Percentiles rank a stretch among this genome's conserved stretches.
Conservation (phyloP, 2,888 invertebrate genomes). For the Heliconius charithonia region DNA sequence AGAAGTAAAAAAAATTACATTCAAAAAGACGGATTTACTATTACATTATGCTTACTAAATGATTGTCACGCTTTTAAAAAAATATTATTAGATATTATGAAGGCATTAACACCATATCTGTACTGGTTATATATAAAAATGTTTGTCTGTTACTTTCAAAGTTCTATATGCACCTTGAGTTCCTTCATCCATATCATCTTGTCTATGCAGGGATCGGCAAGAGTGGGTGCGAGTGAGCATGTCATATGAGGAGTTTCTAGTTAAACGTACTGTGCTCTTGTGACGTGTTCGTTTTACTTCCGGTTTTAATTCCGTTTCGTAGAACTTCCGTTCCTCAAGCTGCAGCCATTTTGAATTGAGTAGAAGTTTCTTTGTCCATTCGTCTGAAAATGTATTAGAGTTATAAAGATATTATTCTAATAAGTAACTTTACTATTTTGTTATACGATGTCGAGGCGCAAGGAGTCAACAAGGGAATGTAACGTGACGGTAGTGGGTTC, state of each 20-base stretch:
- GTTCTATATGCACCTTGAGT: constrained; percentile 74
- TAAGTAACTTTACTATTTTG: too few relatives aligned
- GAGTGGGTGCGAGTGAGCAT: constrained; percentile 74
- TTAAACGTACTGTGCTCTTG: constrained; percentile 63
- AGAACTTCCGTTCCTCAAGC: constrained; percentile 83
- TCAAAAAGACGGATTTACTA: not conserved
- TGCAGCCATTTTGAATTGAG: constrained; percentile 88
- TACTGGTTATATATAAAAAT: constrained; percentile 55
- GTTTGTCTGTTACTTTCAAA: constrained; percentile 63
- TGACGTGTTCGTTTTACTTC: constrained; percentile 61
- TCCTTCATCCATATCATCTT: constrained; percentile 71
- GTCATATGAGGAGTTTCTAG: constrained; percentile 69
- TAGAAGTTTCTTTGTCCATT: constrained; percentile 88
- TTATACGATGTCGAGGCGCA: too few relatives aligned
- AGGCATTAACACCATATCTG: not conserved
- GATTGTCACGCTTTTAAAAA: too few relatives aligned
- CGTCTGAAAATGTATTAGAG: constrained; percentile 68
- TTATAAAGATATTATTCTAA: not conserved
- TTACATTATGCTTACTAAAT: not conserved
- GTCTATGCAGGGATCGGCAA: constrained; percentile 65
- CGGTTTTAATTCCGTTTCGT: constrained; percentile 74
- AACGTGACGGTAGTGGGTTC: too few relatives aligned
- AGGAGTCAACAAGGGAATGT: too few relatives aligned
- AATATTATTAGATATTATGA: not conserved
- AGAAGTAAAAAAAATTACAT: not conserved